Evolutionary conservation across 2,888 invertebrate genomes (phyloP).

Genomic region (Polia nebulosa): DNA sequence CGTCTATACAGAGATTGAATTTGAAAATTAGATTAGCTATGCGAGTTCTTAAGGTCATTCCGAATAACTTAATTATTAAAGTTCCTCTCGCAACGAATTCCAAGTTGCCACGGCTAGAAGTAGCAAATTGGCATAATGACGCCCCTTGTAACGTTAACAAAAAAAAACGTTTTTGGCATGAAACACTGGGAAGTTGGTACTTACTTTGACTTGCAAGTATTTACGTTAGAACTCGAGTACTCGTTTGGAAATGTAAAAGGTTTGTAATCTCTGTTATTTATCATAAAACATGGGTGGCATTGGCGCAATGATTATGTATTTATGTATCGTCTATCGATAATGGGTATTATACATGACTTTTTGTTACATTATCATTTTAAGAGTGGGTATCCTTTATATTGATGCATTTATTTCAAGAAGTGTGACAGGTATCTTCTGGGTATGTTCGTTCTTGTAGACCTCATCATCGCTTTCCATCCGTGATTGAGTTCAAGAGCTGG

Average conservation of each 20-base stretch:
- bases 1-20: slow-evolving; percentile 54
- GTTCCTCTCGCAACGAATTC: slow-evolving; percentile 47
- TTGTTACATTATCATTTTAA: slow-evolving; percentile 16
- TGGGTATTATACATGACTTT: slow-evolving; percentile 7
- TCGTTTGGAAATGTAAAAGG: slow-evolving; percentile 15
- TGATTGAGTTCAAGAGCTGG: too few relatives aligned
- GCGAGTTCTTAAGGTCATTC: slow-evolving; percentile 62
- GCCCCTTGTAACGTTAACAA: slow-evolving; percentile 33
- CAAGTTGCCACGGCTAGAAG: slow-evolving; percentile 44
- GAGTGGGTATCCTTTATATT: background rate
- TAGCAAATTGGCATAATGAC: slow-evolving; percentile 59
- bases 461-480: too few relatives aligned
- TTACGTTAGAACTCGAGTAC: slow-evolving; percentile 5
- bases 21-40: slow-evolving; percentile 62
- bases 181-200: slow-evolving; percentile 4
- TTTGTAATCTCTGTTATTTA: slow-evolving; percentile 24
- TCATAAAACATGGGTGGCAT: slow-evolving; percentile 19
- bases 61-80: slow-evolving; percentile 65
- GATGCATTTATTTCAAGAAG: background rate
- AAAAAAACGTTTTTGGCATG: slow-evolving; percentile 37
- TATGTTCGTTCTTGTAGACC: too few relatives aligned
- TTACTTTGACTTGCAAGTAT: slow-evolving; percentile 39
- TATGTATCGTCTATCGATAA: slow-evolving; percentile 18
- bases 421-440: too few relatives aligned
- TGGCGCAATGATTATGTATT: slow-evolving; percentile 12